A percentile compares a stretch with the other conserved stretches of the same genome.
Conservation (phyloP, 2,888 invertebrate genomes). For the Mesorhabditis spiculigera region DNA sequence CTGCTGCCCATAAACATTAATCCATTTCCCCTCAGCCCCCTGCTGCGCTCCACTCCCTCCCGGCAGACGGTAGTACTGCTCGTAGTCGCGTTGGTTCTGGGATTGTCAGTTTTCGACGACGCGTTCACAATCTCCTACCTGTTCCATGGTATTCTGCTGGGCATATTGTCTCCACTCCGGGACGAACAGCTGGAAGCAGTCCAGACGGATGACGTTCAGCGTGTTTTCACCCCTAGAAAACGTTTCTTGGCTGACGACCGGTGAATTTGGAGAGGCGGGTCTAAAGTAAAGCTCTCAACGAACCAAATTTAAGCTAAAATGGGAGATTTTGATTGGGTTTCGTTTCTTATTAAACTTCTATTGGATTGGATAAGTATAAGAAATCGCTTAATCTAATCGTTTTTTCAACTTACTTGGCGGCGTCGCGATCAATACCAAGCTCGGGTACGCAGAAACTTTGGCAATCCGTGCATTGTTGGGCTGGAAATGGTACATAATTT, state of each 20-base stretch:
- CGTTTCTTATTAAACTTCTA: no score
- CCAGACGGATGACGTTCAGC: conserved; percentile 46
- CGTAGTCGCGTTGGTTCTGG: conserved; percentile 46
- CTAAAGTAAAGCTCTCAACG: no score
- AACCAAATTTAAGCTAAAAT: no score
- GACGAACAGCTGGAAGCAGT: conserved; percentile 55
- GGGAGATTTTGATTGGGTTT: not conserved
- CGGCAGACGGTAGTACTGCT: conserved; percentile 38
- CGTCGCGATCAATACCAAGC: conserved; percentile 42
- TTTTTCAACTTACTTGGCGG: not conserved
- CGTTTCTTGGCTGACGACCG: not conserved
- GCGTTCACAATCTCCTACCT: conserved; percentile 17
- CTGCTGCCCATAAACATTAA: not conserved
- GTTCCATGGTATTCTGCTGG: conserved; percentile 38
- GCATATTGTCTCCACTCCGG: conserved; percentile 55
- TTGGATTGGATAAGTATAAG: no score
- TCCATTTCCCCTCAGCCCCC: not conserved
- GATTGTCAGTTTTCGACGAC: conserved; percentile 7
- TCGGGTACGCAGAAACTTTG: conserved; percentile 55
- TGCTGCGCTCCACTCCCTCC: not conserved
- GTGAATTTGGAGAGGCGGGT: no score
- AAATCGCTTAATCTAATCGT: no score
- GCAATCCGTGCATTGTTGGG: conserved; percentile 50
- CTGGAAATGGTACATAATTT: conserved; percentile 21
- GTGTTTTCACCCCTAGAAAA: conserved; percentile 23